Percentiles rank a stretch among this genome's conserved stretches.
phyloP scores from a whole-genome alignment of 2,888 invertebrate genomes.

The Rosalia funebris region DNA sequence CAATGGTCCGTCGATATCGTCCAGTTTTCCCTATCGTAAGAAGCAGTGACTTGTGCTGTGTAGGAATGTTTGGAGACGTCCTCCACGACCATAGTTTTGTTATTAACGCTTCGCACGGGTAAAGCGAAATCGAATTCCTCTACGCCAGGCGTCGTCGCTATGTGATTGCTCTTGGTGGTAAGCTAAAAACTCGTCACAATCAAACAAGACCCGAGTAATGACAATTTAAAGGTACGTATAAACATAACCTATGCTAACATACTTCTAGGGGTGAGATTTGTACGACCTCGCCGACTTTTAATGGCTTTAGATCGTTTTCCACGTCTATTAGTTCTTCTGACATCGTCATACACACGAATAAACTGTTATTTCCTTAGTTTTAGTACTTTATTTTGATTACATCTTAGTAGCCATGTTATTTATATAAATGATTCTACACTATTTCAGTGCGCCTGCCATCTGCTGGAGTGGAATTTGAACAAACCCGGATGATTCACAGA shows the following conservation, averaged over 20 bases:
- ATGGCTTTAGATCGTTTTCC: constrained; percentile 24
- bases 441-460: too few relatives aligned
- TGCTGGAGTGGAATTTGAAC: too few relatives aligned
- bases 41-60: too few relatives aligned
- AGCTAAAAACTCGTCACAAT: constrained; percentile 28
- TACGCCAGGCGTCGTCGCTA: constrained; percentile 16
- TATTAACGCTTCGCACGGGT: constrained; percentile 28
- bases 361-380: not conserved
- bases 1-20: constrained; percentile 74
- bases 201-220: too few relatives aligned
- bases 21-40: constrained; percentile 50
- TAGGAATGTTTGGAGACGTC: constrained; percentile 48
- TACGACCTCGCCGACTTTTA: constrained; percentile 1
- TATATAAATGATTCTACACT: not conserved
- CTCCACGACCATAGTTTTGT: constrained; percentile 39
- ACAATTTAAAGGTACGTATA: not conserved
- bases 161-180: constrained; percentile 14
- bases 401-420: not conserved
- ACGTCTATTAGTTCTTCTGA: constrained; percentile 34
- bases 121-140: constrained; percentile 33
- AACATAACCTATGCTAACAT: constrained; percentile 24
- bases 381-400: not conserved
- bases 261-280: constrained; percentile 31
- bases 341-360: constrained; percentile 20
- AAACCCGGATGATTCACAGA: too few relatives aligned